Percentiles rank a stretch among this genome's conserved stretches.
Evolutionary conservation across 92 coral and sea anemone genomes (phyloP).

Genomic region (Epizoanthus fatuus): DNA sequence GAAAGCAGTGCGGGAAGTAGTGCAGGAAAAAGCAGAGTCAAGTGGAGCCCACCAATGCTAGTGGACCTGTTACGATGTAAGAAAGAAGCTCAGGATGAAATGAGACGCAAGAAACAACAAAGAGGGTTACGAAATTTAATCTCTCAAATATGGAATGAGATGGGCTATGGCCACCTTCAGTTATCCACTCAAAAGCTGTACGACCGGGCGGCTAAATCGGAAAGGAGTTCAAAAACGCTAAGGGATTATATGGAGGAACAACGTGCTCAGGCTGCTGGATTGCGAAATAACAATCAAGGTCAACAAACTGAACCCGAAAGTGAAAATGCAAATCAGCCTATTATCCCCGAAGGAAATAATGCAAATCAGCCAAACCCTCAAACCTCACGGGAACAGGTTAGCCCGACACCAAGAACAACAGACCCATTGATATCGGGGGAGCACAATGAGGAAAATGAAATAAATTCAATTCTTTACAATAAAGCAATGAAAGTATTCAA

Average conservation of each 20-base stretch:
- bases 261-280: not conserved
- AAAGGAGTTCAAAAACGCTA: not conserved
- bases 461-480: not conserved
- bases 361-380: not conserved
- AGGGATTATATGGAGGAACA: conserved; percentile 12
- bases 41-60: not conserved
- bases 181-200: conserved; percentile 6
- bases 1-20: too few relatives aligned
- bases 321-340: conserved; percentile 9
- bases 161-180: conserved; percentile 7
- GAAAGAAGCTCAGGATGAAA: conserved; percentile 2
- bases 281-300: not conserved
- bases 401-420: conserved; percentile 2
- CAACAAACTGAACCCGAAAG: conserved; percentile 6
- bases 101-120: not conserved
- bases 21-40: not conserved
- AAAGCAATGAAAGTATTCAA: not conserved
- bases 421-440: not conserved
- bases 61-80: conserved; percentile 1
- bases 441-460: not conserved
- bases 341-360: not conserved
- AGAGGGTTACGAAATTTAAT: conserved; percentile 6
- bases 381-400: not conserved
- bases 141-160: not conserved
- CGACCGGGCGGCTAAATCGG: not conserved